Percentiles rank a stretch among this genome's conserved stretches.
Evolutionary conservation across 2,888 invertebrate species (phyloP).

Genomic region (Callinectes sapidus): DNA sequence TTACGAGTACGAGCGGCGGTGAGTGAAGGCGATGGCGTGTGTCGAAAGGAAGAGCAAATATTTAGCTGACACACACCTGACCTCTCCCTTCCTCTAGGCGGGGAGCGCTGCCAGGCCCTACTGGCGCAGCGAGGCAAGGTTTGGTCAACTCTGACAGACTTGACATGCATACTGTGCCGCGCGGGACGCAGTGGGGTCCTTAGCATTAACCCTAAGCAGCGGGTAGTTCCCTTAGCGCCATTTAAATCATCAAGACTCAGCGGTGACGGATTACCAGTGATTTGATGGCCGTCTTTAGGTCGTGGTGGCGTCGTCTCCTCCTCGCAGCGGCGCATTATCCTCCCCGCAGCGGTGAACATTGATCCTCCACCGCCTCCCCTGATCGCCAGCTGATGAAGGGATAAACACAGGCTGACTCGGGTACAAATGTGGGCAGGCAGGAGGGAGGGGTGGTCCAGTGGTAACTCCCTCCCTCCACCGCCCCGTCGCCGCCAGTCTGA

Average conservation of each 20-base stretch:
- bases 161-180: neutral
- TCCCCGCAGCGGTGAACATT: neutral
- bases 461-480: neutral
- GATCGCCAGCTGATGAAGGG: constrained; percentile 2
- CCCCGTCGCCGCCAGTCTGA: neutral
- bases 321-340: neutral
- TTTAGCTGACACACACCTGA: neutral
- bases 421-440: neutral
- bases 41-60: neutral
- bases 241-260: neutral
- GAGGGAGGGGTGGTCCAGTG: neutral
- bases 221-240: neutral
- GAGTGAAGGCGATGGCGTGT: neutral
- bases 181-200: neutral
- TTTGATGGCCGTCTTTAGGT: neutral
- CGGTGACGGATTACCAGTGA: neutral
- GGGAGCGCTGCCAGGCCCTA: neutral
- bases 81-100: neutral
- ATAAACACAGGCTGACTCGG: constrained; percentile 16
- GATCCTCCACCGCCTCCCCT: neutral
- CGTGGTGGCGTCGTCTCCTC: neutral
- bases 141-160: neutral
- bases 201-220: neutral
- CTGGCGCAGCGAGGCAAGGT: neutral
- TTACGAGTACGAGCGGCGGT: neutral